Evolutionary conservation across 2,113 vertebrate species (phyloP), one percentile per base, ranked within the genome.

Genomic region (Coptodon bakossiorum): DNA sequence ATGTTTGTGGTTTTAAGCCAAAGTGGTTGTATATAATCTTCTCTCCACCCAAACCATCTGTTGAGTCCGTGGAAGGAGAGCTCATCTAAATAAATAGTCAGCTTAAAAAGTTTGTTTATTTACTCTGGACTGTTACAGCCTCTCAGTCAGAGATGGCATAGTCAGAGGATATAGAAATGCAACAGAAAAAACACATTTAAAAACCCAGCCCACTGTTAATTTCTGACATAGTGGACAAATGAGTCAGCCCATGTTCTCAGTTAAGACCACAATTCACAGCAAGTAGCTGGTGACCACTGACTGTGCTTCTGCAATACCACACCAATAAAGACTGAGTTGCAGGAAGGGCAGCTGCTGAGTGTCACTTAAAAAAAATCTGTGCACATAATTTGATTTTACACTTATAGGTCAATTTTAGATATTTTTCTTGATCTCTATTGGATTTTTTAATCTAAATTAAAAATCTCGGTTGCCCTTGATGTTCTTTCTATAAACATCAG

Each of bases 1-100:
- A 96, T 94, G 89, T 96, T 91, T 90, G 94, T 92, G 94, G 94
- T 89, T 95, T 94, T 19, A 86, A 91, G 90, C 92, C 87, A 87
- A 95, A 96, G 91, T 89, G 84, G 87, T 82, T 90, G 81, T 88
- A 82, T 95, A 85, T 92, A 93, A 94, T 95, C 95, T 95, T 87
- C 92, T 91, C 92, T 93, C 92, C 92, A 90, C 92, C 95, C 94
- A 90, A 90, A 94, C 92, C 91, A 90, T 93, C 91, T 94, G 92
- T 89, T 94, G 90, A 89, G 88, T 91, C 89, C 53, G 3, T 29
- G 76, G 84, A 83, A 73, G 24, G 61, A 83, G 36, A 27, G 91
- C 86, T 90, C 84, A 73, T 90, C 79, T 83, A 34, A 86, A 86
- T 79, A 24, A 85, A 86, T 59, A 48, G 71, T 88, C 48, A 31